Base-by-base conservation (phyloP, 2,888 invertebrate genomes). In the Diloba caeruleocephala region DNA sequence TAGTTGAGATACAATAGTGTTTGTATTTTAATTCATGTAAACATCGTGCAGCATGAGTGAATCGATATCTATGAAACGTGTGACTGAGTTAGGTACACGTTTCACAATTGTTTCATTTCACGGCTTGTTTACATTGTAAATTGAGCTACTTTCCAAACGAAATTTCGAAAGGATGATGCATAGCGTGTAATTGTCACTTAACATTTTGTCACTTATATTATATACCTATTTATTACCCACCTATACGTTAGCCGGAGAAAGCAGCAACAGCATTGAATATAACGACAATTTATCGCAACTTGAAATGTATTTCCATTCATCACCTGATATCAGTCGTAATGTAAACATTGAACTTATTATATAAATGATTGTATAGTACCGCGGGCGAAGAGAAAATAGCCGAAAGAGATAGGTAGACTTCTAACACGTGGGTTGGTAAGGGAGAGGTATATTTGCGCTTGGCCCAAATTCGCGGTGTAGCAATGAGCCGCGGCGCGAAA, bases 281-380 rank as follows among this genome's bases (percentile, higher is more conserved):
- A 61, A 49, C 39, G 23, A 25, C 42, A 29, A 43, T 60, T 64
- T 73, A 76, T 69, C 73, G 66, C 49, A 55, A 66, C 71, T 58
- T 51, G 29, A 73, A 71, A 69, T 71, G 67, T 67, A 64, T 71
- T 74, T 72, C 61, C 64, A 79, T 78, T 74, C 75, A 75, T 78
- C 79, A 81, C 79, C 76, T 76, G 81, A 73, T 79, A 74, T 28
- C 63, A 63, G 66, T 62, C 72, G 71, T 77, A 79, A 81, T 82
- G 88, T 90, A 92, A 92, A 92, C 90, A 92, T 88, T 87, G 82
- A 83, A 85, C 80, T 84, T 84, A 80, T 88, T 87, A 85, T 81
- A 88, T 87, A 85, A 85, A 87, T 78, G 63, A 67, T 63, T 67
- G 74, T 75, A 67, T 75, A 71, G 71, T 73, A 74, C 64, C 76